Conservation (phyloP, 2,888 invertebrate genomes). For the Ephialtes manifestator region DNA sequence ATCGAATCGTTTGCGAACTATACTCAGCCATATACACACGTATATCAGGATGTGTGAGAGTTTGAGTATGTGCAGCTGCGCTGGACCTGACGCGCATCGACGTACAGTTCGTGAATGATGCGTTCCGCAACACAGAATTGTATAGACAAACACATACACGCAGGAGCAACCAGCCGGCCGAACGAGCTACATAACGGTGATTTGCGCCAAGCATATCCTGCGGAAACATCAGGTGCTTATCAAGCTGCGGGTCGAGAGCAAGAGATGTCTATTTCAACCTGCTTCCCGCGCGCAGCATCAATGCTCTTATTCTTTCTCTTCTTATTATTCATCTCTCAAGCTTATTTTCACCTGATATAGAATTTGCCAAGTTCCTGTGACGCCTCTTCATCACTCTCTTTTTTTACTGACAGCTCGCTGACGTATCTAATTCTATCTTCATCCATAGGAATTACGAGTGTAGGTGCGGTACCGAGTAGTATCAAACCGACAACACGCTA, state of each 20-base stretch:
- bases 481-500: slow-evolving; percentile 33
- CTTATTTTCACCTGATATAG: slow-evolving; percentile 60
- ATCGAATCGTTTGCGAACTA: slow-evolving; percentile 63
- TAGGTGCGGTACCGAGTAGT: slow-evolving; percentile 30
- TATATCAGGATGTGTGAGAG: neutral
- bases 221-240: slow-evolving; percentile 80
- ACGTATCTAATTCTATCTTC: slow-evolving; percentile 8
- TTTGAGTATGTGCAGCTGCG: neutral
- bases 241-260: slow-evolving; percentile 73
- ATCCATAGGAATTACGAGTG: slow-evolving; percentile 18
- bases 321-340: slow-evolving; percentile 43
- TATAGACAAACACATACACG: slow-evolving; percentile 13
- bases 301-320: slow-evolving; percentile 61
- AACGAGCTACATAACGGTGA: slow-evolving; percentile 77
- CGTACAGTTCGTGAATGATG: slow-evolving; percentile 26
- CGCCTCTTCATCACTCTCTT: slow-evolving; percentile 2
- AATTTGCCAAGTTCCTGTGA: slow-evolving; percentile 35
- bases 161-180: slow-evolving; percentile 60
- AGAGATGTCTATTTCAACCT: slow-evolving; percentile 74
- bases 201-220: slow-evolving; percentile 80
- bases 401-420: neutral
- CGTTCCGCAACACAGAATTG: slow-evolving; percentile 23
- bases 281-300: slow-evolving; percentile 47
- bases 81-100: neutral
- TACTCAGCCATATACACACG: slow-evolving; percentile 15